Percentiles rank a stretch among this genome's conserved stretches.
These are phyloP conservation scores for Crepidodera aurea DNA, from an alignment of 2,888 invertebrate genomes.

Conservation along the genomic window DNA sequence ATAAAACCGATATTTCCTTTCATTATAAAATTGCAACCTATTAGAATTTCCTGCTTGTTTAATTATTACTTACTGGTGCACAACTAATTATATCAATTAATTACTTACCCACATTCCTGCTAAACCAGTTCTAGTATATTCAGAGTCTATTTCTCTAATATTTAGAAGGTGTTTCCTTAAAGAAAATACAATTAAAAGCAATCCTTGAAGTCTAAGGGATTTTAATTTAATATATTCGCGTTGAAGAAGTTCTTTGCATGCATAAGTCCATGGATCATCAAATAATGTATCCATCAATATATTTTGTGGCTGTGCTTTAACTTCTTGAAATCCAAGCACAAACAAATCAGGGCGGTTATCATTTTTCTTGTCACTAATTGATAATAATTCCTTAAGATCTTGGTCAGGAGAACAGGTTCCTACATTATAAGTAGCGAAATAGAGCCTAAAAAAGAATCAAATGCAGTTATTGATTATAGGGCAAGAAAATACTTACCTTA, in stretches of 20 bases:
- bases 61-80: neutral
- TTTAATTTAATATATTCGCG: constrained; percentile 81
- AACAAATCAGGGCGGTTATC: constrained; percentile 83
- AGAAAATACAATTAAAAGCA: constrained; percentile 80
- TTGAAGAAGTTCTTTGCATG: constrained; percentile 74
- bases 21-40: constrained; percentile 35
- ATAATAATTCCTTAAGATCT: constrained; percentile 73
- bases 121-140: constrained; percentile 89
- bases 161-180: constrained; percentile 81
- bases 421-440: constrained; percentile 91
- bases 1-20: too few species aligned
- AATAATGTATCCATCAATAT: constrained; percentile 82
- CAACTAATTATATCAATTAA: constrained; percentile 1
- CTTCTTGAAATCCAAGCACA: constrained; percentile 87
- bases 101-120: constrained; percentile 88
- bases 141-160: constrained; percentile 84
- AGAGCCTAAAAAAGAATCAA: constrained; percentile 65
- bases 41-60: neutral
- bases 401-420: constrained; percentile 81
- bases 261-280: constrained; percentile 85
- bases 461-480: neutral
- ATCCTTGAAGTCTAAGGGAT: constrained; percentile 83
- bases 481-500: constrained; percentile 7
- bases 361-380: constrained; percentile 65
- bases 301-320: constrained; percentile 87